phyloP scores from a whole-genome alignment of 2,797 vertebrate genomes.

The Acanthornis magna region DNA sequence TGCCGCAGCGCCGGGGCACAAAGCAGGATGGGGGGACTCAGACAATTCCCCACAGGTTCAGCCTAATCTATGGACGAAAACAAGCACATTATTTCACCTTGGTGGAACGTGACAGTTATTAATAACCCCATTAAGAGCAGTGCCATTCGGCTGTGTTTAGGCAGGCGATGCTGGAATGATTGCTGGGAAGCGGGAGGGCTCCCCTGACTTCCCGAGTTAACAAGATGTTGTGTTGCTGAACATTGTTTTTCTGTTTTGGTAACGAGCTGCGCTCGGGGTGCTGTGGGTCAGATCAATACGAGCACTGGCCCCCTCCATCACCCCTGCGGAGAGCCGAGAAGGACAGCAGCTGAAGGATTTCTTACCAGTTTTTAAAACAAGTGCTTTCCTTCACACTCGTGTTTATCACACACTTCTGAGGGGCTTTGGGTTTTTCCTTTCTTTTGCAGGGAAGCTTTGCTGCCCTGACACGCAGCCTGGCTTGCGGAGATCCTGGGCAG shows the following conservation, averaged over 20 bases:
- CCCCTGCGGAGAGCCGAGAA: not conserved
- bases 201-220: slow-evolving; percentile 34
- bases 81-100: slow-evolving; percentile 58
- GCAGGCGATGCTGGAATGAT: slow-evolving; percentile 3
- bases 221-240: slow-evolving; percentile 42
- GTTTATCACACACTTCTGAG: not conserved
- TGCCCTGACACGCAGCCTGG: not conserved
- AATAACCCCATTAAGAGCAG: slow-evolving; percentile 73
- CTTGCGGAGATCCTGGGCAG: accelerated
- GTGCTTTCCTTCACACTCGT: not conserved
- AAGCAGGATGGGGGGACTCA: not conserved
- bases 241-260: slow-evolving; percentile 28
- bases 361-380: not conserved
- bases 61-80: slow-evolving; percentile 51
- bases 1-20: not conserved
- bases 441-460: not conserved
- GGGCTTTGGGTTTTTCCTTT: no score
- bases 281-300: not conserved
- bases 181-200: not conserved
- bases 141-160: slow-evolving; percentile 11
- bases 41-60: slow-evolving; percentile 45
- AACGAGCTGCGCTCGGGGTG: not conserved
- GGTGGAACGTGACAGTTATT: slow-evolving; percentile 70
- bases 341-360: not conserved
- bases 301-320: not conserved